Conservation (phyloP, 2,797 vertebrate genomes). For the Borostomias antarcticus region DNA sequence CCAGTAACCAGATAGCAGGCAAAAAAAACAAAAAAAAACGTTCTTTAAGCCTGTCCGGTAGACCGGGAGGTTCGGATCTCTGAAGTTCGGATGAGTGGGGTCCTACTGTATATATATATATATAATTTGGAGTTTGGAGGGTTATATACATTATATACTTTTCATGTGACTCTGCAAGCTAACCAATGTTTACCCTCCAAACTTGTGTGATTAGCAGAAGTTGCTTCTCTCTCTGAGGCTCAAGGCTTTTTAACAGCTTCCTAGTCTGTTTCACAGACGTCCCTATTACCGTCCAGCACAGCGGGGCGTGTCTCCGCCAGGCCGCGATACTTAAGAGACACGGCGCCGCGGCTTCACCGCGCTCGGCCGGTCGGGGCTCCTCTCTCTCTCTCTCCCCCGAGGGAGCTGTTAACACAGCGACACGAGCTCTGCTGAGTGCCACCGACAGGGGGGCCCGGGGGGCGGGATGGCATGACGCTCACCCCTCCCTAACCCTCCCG, state of each 20-base stretch:
- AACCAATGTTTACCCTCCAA: not conserved
- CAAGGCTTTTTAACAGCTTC: not conserved
- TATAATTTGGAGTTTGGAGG: too few relatives aligned
- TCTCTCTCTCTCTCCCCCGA: slow-evolving; percentile 69
- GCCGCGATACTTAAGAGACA: slow-evolving; percentile 63
- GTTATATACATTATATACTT: too few relatives aligned
- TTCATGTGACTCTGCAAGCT: not conserved
- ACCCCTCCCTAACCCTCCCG: slow-evolving; percentile 72
- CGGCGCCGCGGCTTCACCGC: slow-evolving; percentile 73
- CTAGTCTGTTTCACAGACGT: not conserved
- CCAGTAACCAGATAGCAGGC: too few relatives aligned
- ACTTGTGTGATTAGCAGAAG: not conserved
- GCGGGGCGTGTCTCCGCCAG: slow-evolving; percentile 58
- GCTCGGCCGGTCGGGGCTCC: slow-evolving; percentile 71
- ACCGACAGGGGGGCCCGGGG: slow-evolving; percentile 51
- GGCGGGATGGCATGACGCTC: slow-evolving; percentile 62
- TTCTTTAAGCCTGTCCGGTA: too few relatives aligned
- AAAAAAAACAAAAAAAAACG: too few relatives aligned
- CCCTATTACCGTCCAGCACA: slow-evolving; percentile 26
- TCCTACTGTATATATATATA: too few relatives aligned
- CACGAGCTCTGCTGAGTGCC: slow-evolving; percentile 75
- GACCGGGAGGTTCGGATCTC: too few relatives aligned
- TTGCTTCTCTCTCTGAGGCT: too few relatives aligned
- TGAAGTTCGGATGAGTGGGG: too few relatives aligned
- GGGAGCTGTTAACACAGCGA: slow-evolving; percentile 78